Evolutionary conservation across 1,140 invertebrate genomes (phyloP).

Genomic region (Sitodiplosis mosellana): DNA sequence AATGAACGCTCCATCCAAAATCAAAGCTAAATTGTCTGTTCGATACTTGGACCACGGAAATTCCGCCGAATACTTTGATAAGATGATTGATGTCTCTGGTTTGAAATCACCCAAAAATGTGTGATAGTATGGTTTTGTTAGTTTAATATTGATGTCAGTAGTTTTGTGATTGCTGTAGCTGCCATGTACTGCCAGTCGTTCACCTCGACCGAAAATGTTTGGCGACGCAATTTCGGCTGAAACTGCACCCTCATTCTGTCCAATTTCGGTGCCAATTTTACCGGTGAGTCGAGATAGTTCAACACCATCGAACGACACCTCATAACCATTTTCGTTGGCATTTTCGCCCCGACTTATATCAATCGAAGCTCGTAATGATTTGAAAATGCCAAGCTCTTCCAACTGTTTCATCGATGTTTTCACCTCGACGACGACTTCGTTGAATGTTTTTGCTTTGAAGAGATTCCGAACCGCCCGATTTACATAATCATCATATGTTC

Average conservation of each 20-base stretch:
- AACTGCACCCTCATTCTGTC: constrained; percentile 22
- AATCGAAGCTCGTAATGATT: constrained; percentile 19
- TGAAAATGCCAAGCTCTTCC: constrained; percentile 22
- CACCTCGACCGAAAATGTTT: constrained; percentile 20
- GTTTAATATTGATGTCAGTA: constrained; percentile 20
- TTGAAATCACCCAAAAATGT: constrained; percentile 19
- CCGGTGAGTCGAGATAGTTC: constrained; percentile 20
- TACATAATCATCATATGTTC: constrained; percentile 24
- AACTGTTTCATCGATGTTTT: constrained; percentile 21
- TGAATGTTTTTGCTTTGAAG: constrained; percentile 20
- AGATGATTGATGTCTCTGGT: constrained; percentile 10
- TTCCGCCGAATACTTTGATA: constrained; percentile 6
- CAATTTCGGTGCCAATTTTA: constrained; percentile 21
- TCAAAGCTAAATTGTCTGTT: not conserved
- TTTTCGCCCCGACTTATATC: constrained; percentile 17
- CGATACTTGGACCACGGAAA: constrained; percentile 1
- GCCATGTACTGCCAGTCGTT: constrained; percentile 20
- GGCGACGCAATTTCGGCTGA: constrained; percentile 18
- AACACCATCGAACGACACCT: constrained; percentile 18
- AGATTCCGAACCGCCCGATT: constrained; percentile 17
- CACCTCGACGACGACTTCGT: constrained; percentile 20
- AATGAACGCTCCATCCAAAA: not conserved
- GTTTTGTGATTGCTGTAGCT: constrained; percentile 20
- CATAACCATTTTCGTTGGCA: constrained; percentile 21
- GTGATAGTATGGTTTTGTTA: constrained; percentile 24